Percentiles rank a stretch among this genome's conserved stretches.
Conservation (phyloP, 2,888 invertebrate species). For the Scaptomyza caliginosa region DNA sequence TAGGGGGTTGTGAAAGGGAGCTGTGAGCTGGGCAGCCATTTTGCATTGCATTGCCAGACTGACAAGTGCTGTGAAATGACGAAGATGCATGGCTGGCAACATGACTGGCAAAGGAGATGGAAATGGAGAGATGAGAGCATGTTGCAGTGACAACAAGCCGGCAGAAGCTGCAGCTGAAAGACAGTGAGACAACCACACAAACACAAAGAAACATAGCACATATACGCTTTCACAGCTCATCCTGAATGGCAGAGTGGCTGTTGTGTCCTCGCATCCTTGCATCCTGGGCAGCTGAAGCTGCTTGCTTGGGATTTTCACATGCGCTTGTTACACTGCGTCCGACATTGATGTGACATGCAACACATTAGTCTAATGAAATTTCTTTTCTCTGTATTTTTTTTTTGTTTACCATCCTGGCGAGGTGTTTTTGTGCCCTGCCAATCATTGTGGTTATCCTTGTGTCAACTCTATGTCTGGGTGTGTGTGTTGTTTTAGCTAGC, state of each 20-base stretch:
- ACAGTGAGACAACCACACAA: slow-evolving; percentile 14
- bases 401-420: neutral
- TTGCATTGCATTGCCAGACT: slow-evolving; percentile 59
- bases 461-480: slow-evolving; percentile 12
- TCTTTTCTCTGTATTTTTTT: slow-evolving; percentile 20
- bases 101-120: slow-evolving; percentile 18
- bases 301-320: slow-evolving; percentile 69
- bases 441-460: slow-evolving; percentile 32
- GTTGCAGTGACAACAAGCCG: slow-evolving; percentile 68
- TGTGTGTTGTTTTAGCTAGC: neutral
- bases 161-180: slow-evolving; percentile 50
- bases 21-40: slow-evolving; percentile 39
- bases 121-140: slow-evolving; percentile 31
- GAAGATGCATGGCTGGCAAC: slow-evolving; percentile 68
- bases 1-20: neutral
- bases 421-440: slow-evolving; percentile 28
- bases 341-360: slow-evolving; percentile 77
- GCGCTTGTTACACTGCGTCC: slow-evolving; percentile 57
- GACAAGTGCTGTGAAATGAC: slow-evolving; percentile 76
- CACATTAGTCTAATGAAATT: slow-evolving; percentile 77
- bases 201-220: slow-evolving; percentile 5
- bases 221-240: slow-evolving; percentile 27
- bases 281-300: slow-evolving; percentile 63
- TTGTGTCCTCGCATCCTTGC: slow-evolving; percentile 17
- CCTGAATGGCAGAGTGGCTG: slow-evolving; percentile 7